phyloP scores from a whole-genome alignment of 1,140 invertebrate genomes.

The Caenorhabditis latens region DNA sequence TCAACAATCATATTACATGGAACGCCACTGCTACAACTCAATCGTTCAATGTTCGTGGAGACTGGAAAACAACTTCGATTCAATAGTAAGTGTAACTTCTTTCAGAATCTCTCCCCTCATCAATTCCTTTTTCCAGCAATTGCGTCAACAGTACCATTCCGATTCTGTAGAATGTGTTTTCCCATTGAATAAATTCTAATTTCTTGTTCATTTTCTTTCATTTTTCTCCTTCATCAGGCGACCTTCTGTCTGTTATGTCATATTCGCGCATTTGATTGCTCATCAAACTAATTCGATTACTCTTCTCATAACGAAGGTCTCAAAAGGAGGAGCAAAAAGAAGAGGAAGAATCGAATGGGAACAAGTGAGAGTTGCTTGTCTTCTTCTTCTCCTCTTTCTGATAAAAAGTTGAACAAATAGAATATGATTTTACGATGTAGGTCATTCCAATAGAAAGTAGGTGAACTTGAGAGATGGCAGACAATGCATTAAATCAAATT shows the following conservation, averaged over 20 bases:
- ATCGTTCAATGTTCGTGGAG: conserved; percentile 30
- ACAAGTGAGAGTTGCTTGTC: conserved; percentile 15
- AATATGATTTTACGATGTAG: conserved; percentile 40
- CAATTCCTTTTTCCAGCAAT: neutral
- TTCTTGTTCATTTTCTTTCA: conserved; percentile 4
- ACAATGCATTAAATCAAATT: conserved; percentile 52
- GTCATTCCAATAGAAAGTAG: conserved; percentile 14
- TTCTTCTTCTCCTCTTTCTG: neutral
- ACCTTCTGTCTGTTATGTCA: conserved; percentile 53
- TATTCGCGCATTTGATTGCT: conserved; percentile 51
- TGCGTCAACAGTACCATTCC: conserved; percentile 35
- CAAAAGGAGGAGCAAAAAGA: conserved; percentile 5
- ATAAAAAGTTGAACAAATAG: conserved; percentile 47
- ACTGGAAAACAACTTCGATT: conserved; percentile 27
- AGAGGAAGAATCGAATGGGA: neutral
- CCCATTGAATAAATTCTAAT: neutral
- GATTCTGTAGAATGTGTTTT: conserved; percentile 21
- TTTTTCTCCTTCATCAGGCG: neutral
- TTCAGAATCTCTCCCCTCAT: neutral
- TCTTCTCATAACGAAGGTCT: neutral
- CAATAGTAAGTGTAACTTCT: neutral
- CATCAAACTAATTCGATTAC: conserved; percentile 54
- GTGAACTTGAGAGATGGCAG: neutral
- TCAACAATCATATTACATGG: conserved; percentile 43
- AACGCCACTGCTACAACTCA: conserved; percentile 20